phyloP scores from a whole-genome alignment of 2,888 invertebrate genomes.

The Balanococcus diminutus region DNA sequence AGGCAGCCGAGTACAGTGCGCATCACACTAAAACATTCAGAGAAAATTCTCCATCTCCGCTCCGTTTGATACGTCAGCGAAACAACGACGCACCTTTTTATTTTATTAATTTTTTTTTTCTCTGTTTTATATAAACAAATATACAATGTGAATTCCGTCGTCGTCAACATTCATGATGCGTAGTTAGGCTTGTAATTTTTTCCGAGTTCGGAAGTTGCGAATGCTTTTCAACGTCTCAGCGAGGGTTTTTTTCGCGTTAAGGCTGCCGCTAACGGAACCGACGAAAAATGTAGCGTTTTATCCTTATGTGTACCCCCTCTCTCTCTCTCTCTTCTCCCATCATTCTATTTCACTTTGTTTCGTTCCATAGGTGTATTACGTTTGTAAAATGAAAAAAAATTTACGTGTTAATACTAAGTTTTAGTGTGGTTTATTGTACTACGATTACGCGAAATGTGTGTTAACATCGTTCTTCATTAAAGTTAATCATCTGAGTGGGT shows the following conservation, averaged over 20 bases:
- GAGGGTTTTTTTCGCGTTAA: neutral
- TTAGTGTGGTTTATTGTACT: slow-evolving; percentile 42
- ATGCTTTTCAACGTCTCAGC: neutral
- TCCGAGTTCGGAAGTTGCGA: neutral
- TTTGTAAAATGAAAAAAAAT: slow-evolving; percentile 43
- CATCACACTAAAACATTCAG: slow-evolving; percentile 56
- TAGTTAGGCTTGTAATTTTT: slow-evolving; percentile 3
- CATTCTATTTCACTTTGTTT: slow-evolving; percentile 8
- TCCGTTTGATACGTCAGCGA: neutral
- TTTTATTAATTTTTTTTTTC: neutral
- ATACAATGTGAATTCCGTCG: slow-evolving; percentile 27
- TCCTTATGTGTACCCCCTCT: neutral
- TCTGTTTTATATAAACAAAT: neutral
- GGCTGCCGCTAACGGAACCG: neutral
- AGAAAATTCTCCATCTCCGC: neutral
- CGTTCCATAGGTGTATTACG: slow-evolving; percentile 43
- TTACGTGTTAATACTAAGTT: slow-evolving; percentile 47
- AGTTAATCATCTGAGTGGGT: neutral
- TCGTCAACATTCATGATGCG: slow-evolving; percentile 19
- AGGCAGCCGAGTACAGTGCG: slow-evolving; percentile 76
- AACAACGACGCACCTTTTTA: slow-evolving; percentile 19
- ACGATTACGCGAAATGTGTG: slow-evolving; percentile 11
- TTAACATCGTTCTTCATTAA: slow-evolving; percentile 33
- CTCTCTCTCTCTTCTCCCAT: neutral
- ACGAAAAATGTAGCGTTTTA: slow-evolving; percentile 22